Conservation (phyloP, 2,113 vertebrate genomes). For the Xiphophorus maculatus region DNA sequence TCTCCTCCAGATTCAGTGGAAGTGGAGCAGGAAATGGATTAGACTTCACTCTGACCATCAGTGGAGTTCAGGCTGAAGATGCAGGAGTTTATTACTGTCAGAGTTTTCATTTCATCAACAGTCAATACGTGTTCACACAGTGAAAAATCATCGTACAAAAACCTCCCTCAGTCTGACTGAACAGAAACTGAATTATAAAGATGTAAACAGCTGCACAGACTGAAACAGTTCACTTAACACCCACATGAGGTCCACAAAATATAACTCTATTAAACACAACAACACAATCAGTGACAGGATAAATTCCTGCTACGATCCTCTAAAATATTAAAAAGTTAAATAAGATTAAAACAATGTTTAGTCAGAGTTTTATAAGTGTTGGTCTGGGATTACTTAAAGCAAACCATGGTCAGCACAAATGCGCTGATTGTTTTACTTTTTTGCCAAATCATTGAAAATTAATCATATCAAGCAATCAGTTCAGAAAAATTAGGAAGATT, state of each 20-base stretch:
- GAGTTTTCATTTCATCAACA: not conserved
- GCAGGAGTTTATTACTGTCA: not conserved
- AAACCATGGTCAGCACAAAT: too few relatives aligned
- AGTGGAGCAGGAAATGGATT: conserved; percentile 8
- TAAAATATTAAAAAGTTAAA: too few relatives aligned
- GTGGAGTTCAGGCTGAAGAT: conserved; percentile 10
- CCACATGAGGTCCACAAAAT: not conserved
- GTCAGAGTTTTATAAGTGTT: too few relatives aligned
- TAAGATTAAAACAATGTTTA: too few relatives aligned
- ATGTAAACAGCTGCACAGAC: not conserved
- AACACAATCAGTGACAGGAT: too few relatives aligned
- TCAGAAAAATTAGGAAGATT: too few relatives aligned
- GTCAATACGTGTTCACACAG: not conserved
- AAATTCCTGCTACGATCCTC: too few relatives aligned
- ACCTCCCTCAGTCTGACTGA: conserved; percentile 17
- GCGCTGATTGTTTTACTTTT: too few relatives aligned
- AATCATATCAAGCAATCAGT: too few relatives aligned
- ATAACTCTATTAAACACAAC: not conserved
- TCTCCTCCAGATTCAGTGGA: conserved; percentile 26
- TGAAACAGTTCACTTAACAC: not conserved
- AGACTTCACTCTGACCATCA: conserved; percentile 28
- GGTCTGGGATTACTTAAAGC: too few relatives aligned
- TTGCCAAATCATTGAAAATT: too few relatives aligned
- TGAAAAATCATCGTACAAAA: conserved; percentile 14
- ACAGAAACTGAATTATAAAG: not conserved